Base-by-base conservation (phyloP, 2,797 vertebrate species). In the Tapera naevia region DNA sequence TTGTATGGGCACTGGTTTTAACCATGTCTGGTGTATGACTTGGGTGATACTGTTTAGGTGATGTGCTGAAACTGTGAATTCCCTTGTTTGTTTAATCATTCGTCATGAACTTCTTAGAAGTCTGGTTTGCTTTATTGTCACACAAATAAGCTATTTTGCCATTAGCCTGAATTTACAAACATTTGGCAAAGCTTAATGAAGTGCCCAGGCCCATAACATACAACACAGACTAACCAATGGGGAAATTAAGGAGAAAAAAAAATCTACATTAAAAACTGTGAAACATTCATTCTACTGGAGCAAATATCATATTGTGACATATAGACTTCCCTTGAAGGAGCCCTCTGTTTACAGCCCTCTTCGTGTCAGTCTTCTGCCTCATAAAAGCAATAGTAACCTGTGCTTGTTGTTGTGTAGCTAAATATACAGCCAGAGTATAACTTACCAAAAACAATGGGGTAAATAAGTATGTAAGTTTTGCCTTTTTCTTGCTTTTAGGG, bases 401-500 rank as follows among this genome's bases (percentile, higher is more conserved):
- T 11, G 35, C 19, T 88, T 8, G 0, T 24, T 50, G 11, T n/a
- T 75, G 5, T 25, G 13, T 53, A 79, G 30, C 73, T 56, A 32
- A 73, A 9, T 46, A 30, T 7, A 5, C 50, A 46, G 70, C 16
- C 14, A n/a, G 18, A 22, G 13, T 61, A n/a, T 66, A 70, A 51
- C 12, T 32, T 45, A 15, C 24, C 81, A 80, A 78, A 76, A 32
- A 69, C 51, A 60, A 67, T 28, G 27, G 43, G 19, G n/a, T 62
- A 45, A 75, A 37, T 76, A 35, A 67, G 5, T 22, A 8, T 9
- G 2, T 19, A 8, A 9, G 2, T 67, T 91, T 75, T 80, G 30
- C 57, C 94, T 95, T 95, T 89, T 37, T 62, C 12, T 18, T 56
- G 56, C 61, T 89, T 91, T 81, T 89, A 99, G 98, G 98, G 41